Evolutionary conservation across 2,797 vertebrate species (phyloP).

Genomic region (Halcyon smyrnensis): DNA sequence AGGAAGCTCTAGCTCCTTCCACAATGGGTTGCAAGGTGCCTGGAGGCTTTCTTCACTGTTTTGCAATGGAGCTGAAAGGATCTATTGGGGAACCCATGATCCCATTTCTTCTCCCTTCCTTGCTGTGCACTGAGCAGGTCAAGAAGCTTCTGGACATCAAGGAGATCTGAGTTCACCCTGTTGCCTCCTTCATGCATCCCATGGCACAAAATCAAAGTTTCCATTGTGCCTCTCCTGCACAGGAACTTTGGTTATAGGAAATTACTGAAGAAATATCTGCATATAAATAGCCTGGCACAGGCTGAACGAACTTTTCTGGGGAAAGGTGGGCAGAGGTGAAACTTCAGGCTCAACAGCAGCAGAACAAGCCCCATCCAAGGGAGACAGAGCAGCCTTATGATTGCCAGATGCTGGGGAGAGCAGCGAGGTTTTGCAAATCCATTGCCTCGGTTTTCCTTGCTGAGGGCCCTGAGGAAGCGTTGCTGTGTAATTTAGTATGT

Average conservation of each 20-base stretch:
- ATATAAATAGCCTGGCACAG: background rate
- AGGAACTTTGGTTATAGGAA: background rate
- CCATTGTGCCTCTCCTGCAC: background rate
- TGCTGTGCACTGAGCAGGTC: background rate
- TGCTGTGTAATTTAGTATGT: background rate
- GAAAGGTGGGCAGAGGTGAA: background rate
- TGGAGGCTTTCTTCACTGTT: background rate
- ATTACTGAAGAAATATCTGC: background rate
- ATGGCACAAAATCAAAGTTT: background rate
- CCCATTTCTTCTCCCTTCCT: background rate
- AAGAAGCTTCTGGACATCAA: background rate
- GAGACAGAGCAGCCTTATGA: background rate
- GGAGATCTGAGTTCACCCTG: background rate
- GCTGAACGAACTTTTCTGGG: background rate
- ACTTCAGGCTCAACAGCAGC: background rate
- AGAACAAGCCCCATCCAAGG: background rate
- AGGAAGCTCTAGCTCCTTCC: background rate
- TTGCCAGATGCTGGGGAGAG: background rate
- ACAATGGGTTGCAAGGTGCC: background rate
- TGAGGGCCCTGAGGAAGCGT: background rate
- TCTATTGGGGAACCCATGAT: background rate
- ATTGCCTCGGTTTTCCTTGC: background rate
- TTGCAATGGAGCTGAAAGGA: background rate
- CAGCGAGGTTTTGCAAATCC: background rate
- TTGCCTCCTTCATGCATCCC: background rate